Base-by-base conservation (phyloP, 2,113 vertebrate genomes). In the Lipophrys pholis region DNA sequence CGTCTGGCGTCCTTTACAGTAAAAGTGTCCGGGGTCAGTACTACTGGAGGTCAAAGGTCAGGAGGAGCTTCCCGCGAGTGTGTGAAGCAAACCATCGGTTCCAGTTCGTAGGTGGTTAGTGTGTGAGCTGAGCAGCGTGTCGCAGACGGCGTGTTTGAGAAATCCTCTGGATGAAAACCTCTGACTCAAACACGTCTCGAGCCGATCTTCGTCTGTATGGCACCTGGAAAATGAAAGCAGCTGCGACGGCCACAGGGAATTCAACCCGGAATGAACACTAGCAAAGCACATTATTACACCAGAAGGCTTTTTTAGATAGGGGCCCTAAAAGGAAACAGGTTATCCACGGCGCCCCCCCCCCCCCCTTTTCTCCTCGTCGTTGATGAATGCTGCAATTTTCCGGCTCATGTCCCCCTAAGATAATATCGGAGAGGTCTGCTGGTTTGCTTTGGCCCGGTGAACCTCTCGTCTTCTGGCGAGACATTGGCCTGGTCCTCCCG, bases 191-290 rank as follows among this genome's bases (percentile, higher is more conserved):
- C 66, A 14, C 5, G 15, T 73, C 56, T 76, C 51, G 0, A 49
- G 50, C 51, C 73, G 30, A 15, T 69, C 36, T 36, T 51, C 55
- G 5, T 75, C 77, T 80, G 73, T 66, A 60, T 45, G 63, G 75
- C 79, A 85, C 87, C 85, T 84, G 89, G 78, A 84, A 87, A 91
- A 84, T 73, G 80, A 73, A 90, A 90, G 74, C 88, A 91, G 81
- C 89, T 91, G 89, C 62, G 58, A 50, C 46, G 42, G 81, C 67
- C 17, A 60, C 35, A 45, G 84, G 84, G 84, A 82, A 76, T 50
- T 46, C 10, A 77, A 66, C 11, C 6, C 43, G 69, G 65, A 83
- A 76, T 70, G 70, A 78, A 76, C 46, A 41, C 66, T 38, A 61
- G 63, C 55, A 48, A 76, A 78, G 77, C 53, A 54, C 69, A 71